These are phyloP conservation scores for Ictalurus punctatus DNA, from an alignment of 2,113 vertebrate species.

Conservation along the genomic window DNA sequence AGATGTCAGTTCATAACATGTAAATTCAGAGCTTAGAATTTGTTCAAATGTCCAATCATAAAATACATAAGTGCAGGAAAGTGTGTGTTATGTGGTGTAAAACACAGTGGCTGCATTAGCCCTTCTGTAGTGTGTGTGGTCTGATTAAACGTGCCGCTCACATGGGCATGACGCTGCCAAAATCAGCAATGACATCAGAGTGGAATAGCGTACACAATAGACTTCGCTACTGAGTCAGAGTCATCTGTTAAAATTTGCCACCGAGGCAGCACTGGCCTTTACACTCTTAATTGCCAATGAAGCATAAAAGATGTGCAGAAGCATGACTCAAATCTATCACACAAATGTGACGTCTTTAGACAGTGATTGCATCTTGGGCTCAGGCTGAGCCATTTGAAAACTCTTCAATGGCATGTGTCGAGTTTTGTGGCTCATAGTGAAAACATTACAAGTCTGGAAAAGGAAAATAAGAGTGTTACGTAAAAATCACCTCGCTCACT, in stretches of 20 bases:
- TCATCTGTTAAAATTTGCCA: conserved; percentile 24
- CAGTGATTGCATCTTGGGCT: background rate
- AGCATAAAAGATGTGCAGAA: conserved; percentile 23
- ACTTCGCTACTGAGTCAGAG: conserved; percentile 33
- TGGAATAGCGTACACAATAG: conserved; percentile 32
- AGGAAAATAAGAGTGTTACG: conserved; percentile 14
- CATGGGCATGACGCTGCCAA: conserved; percentile 41
- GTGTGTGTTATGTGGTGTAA: conserved; percentile 20
- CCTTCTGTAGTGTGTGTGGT: conserved; percentile 45
- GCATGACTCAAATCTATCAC: background rate
- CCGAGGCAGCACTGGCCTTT: conserved; percentile 20
- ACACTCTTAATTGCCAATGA: conserved; percentile 34
- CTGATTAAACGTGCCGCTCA: conserved; percentile 41
- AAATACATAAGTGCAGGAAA: background rate
- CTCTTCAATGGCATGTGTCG: background rate
- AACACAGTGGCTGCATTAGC: background rate
- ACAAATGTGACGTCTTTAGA: conserved; percentile 30
- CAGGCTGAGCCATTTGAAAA: background rate
- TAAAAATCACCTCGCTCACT: background rate
- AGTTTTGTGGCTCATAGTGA: conserved; percentile 27
- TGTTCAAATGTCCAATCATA: conserved; percentile 8
- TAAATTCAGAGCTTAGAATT: background rate
- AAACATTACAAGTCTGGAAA: conserved; percentile 18
- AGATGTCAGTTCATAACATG: background rate
- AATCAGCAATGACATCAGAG: conserved; percentile 46